Evolutionary conservation across 2,888 invertebrate genomes (phyloP).

Genomic region (Suillia variegata): DNA sequence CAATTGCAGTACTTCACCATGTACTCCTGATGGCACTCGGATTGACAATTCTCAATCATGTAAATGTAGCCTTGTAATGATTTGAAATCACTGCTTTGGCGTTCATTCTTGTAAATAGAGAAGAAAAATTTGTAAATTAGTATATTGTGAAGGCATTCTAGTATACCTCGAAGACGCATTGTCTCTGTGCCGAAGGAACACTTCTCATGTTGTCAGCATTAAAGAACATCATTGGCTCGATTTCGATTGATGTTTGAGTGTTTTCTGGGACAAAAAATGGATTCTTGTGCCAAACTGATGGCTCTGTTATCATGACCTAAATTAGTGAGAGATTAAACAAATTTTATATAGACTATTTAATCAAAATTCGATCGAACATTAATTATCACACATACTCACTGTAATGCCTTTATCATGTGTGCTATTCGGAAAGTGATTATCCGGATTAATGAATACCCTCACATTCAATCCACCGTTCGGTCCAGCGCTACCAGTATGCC

Average conservation of each 20-base stretch:
- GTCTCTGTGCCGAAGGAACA: conserved; percentile 41
- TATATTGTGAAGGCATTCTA: neutral
- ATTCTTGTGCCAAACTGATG: conserved; percentile 47
- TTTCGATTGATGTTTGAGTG: conserved; percentile 44
- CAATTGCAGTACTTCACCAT: conserved; percentile 57
- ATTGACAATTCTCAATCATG: conserved; percentile 56
- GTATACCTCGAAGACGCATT: conserved; percentile 51
- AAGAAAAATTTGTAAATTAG: neutral
- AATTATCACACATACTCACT: too few species aligned
- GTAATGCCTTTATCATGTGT: conserved; percentile 43
- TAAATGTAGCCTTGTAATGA: conserved; percentile 53
- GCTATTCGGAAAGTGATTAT: conserved; percentile 44
- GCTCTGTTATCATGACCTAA: conserved; percentile 49
- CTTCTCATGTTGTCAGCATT: conserved; percentile 50
- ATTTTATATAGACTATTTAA: too few species aligned
- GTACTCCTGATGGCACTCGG: conserved; percentile 59
- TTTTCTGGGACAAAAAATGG: conserved; percentile 45
- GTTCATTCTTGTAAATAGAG: conserved; percentile 47
- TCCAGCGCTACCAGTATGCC: conserved; percentile 46
- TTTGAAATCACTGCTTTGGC: conserved; percentile 43
- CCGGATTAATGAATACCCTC: conserved; percentile 41
- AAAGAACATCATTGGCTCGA: conserved; percentile 52
- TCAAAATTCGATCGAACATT: too few species aligned
- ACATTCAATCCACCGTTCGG: conserved; percentile 43
- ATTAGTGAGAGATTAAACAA: neutral